Evolutionary conservation across 1,140 invertebrate genomes (phyloP), one percentile per base, ranked within the genome.

Genomic region (Ditylenchus dipsaci): DNA sequence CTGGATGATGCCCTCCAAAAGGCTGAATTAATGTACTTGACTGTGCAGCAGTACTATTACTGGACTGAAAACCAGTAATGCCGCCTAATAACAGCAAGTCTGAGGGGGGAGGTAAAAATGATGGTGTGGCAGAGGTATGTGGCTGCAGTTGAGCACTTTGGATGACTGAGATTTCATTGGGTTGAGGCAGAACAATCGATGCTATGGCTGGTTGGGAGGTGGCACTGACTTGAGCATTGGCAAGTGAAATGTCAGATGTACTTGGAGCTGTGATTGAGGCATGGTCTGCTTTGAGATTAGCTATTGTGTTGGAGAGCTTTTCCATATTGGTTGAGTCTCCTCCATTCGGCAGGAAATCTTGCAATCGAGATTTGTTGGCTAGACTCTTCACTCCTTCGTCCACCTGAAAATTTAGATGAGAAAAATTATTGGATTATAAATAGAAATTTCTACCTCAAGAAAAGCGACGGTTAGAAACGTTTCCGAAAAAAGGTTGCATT

Each of bases 31-130:
- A 8, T 61, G 5, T n/a, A 29, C 59, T 5, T 43, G 21, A 27
- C n/a, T 13, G 3, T 29, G 3, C 21, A 3, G 13, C 38, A n/a
- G 21, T 68, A 29, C 38, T 23, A 29, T 19, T 65, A 5, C n/a
- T 38, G 33, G 33, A 38, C 33, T 38, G 33, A 3, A 38, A 38
- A 11, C 68, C 53, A 43, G 75, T 26, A 26, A 26, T 17, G 15
- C n/a, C 15, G n/a, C 72, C 72, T 27, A 30, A 45, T 11, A 74
- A 43, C 17, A 74, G n/a, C 11, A 74, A 49, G 23, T 74, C 27
- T 11, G 72, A 74, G 9, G 72, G 72, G 19, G 72, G 69, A 11
- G 72, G 72, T 11, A 74, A 45, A 38, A 74, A 13, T n/a, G 72
- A 74, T 7, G 29, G 38, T 3, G 19, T 21, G 5, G 59, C 59